phyloP scores from a whole-genome alignment of 2,888 invertebrate genomes.

The Lobophora halterata region DNA sequence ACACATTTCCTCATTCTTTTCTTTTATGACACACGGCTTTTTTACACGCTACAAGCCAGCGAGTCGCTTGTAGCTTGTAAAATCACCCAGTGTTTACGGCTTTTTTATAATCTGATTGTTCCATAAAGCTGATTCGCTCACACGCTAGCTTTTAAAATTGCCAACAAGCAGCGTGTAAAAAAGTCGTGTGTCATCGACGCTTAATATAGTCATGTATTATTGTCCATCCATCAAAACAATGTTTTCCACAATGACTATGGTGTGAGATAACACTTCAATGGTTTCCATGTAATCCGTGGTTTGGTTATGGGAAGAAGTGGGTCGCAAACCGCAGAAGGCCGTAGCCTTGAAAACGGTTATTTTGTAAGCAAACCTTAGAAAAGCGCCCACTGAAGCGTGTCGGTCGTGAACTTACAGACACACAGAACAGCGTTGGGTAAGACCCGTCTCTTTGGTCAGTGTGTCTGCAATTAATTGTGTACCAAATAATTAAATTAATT shows the following conservation, averaged over 20 bases:
- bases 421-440: constrained; percentile 34
- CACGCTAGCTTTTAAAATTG: too few species aligned
- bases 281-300: not conserved
- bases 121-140: too few species aligned
- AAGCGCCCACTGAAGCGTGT: constrained; percentile 59
- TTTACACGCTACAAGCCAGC: too few species aligned
- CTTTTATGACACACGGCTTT: too few species aligned
- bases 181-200: too few species aligned
- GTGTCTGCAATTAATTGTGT: constrained; percentile 3
- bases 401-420: constrained; percentile 73
- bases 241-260: constrained; percentile 6
- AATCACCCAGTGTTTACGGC: too few species aligned
- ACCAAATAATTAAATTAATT: constrained; percentile 7
- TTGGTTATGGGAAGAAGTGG: constrained; percentile 35
- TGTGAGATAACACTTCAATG: constrained; percentile 9
- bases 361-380: constrained; percentile 70
- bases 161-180: too few species aligned
- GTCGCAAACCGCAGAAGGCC: constrained; percentile 40
- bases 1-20: constrained; percentile 10
- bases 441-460: constrained; percentile 23
- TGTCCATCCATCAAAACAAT: too few species aligned
- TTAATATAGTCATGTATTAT: too few species aligned
- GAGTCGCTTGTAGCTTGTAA: too few species aligned
- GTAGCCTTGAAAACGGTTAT: constrained; percentile 66
- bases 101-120: too few species aligned